Conservation (phyloP, 2,113 vertebrate species). For the Pygoscelis antarcticus region DNA sequence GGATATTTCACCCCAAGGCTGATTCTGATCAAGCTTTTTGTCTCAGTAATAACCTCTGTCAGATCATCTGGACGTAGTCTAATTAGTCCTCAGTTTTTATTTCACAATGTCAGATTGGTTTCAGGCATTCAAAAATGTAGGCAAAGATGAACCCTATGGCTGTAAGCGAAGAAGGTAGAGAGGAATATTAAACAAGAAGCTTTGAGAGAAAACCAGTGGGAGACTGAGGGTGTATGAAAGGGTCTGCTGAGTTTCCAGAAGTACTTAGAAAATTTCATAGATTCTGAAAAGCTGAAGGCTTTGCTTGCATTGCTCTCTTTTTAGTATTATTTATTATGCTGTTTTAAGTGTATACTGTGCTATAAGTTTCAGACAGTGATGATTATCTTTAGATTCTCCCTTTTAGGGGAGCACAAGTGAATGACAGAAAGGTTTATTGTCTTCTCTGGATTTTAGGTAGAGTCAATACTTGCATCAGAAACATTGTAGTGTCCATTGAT, state of each 20-base stretch:
- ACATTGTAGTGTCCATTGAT: background rate
- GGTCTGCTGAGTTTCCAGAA: background rate
- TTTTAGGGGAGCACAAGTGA: background rate
- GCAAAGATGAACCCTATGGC: background rate
- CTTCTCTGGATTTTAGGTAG: background rate
- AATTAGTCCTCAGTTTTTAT: background rate
- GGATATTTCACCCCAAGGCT: background rate
- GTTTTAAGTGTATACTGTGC: background rate
- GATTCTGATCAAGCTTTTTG: background rate
- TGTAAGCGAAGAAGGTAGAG: background rate
- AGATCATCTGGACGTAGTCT: background rate
- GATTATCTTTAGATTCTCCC: background rate
- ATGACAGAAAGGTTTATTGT: background rate
- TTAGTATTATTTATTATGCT: background rate
- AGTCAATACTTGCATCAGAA: background rate
- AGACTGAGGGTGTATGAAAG: background rate
- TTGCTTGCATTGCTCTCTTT: background rate
- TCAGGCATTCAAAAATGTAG: background rate
- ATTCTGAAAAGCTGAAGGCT: background rate
- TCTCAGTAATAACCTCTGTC: background rate
- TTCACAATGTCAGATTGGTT: background rate
- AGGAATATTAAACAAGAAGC: background rate
- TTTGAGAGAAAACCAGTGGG: background rate
- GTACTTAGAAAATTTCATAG: background rate
- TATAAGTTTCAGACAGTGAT: background rate